These are phyloP conservation scores for Acholoe squamosa DNA, from an alignment of 2,888 invertebrate genomes.

Conservation along the genomic window DNA sequence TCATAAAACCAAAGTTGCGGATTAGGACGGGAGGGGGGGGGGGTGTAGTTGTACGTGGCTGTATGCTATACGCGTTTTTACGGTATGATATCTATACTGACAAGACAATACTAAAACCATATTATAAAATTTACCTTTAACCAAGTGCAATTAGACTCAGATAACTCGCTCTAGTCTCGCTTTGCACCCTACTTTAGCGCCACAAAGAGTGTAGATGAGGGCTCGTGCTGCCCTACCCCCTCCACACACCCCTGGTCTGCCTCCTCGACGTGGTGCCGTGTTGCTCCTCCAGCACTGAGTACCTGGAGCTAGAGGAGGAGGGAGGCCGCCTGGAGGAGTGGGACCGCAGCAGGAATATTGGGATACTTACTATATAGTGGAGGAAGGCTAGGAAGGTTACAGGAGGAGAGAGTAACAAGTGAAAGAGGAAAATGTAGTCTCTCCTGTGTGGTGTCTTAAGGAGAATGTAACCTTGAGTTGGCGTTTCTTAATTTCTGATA, in stretches of 20 bases:
- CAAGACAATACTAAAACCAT: too few relatives aligned
- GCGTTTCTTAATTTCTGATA: background rate
- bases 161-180: too few relatives aligned
- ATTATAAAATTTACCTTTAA: too few relatives aligned
- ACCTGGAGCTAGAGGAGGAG: slow-evolving; percentile 31
- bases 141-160: too few relatives aligned
- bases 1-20: too few relatives aligned
- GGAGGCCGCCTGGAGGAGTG: background rate
- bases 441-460: background rate
- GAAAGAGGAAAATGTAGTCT: background rate
- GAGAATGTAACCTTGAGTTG: background rate
- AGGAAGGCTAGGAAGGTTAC: slow-evolving; percentile 3
- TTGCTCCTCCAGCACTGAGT: background rate
- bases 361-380: background rate
- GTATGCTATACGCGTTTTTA: too few relatives aligned
- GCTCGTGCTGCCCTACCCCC: background rate
- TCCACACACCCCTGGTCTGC: background rate
- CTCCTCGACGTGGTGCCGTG: background rate
- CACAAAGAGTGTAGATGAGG: too few relatives aligned
- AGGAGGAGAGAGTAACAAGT: background rate
- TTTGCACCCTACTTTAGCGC: too few relatives aligned
- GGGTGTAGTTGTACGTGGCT: too few relatives aligned
- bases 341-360: background rate
- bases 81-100: too few relatives aligned
- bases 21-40: too few relatives aligned